Conservation (phyloP, 2,888 invertebrate species). For the Lymantria dispar region DNA sequence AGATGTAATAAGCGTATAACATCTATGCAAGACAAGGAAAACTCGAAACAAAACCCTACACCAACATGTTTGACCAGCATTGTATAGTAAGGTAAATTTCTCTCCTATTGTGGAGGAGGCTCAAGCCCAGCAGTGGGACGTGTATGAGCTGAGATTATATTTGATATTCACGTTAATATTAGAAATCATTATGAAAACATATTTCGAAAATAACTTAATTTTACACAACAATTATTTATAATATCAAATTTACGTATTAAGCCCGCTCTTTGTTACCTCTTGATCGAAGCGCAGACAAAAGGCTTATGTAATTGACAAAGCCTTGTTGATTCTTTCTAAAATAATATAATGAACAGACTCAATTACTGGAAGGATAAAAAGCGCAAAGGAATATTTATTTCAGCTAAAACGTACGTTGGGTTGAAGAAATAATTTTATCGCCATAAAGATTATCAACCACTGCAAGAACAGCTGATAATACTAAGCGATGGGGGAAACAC, state of each 20-base stretch:
- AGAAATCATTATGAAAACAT: too few species aligned
- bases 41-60: too few species aligned
- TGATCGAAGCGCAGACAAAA: neutral
- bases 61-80: too few species aligned
- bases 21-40: too few species aligned
- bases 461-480: slow-evolving; percentile 1
- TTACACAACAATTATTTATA: neutral
- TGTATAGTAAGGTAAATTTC: too few species aligned
- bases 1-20: too few species aligned
- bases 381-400: slow-evolving; percentile 28
- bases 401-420: slow-evolving; percentile 37
- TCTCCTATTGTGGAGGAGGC: too few species aligned
- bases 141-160: too few species aligned
- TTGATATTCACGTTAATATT: too few species aligned
- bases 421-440: slow-evolving; percentile 32
- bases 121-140: too few species aligned
- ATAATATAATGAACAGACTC: slow-evolving; percentile 25
- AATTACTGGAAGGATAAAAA: slow-evolving; percentile 31
- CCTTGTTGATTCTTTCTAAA: slow-evolving; percentile 20
- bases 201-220: neutral
- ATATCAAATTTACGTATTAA: neutral
- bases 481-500: too few species aligned
- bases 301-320: neutral
- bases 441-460: slow-evolving; percentile 26
- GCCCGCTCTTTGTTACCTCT: neutral